Conservation (phyloP, 2,113 vertebrate genomes). For the Oceanodroma tethys region DNA sequence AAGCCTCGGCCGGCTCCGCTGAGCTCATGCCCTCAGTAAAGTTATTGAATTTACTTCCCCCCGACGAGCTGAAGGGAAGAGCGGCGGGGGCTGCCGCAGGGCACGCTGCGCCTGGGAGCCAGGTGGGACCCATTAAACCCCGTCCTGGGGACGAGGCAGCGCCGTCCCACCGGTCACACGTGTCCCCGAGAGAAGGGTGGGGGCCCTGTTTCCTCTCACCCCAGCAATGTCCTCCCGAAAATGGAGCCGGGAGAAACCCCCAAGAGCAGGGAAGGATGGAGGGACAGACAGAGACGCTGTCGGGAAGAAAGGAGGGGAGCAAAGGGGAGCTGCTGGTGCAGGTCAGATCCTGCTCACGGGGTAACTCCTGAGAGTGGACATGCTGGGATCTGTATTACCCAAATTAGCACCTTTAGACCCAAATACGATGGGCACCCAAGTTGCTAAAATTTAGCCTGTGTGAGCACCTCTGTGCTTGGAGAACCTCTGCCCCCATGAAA, state of each 20-base stretch:
- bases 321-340: not conserved
- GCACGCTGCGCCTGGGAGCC: not conserved
- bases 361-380: rapidly evolving
- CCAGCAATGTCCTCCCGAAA: not conserved
- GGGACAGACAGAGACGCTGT: not conserved
- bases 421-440: rapidly evolving
- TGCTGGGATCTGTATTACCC: not conserved
- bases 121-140: not conserved
- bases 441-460: not conserved
- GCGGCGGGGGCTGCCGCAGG: not conserved
- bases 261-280: not conserved
- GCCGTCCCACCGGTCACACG: not conserved
- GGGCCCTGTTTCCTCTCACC: not conserved
- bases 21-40: not conserved
- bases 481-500: not conserved
- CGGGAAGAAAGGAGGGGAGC: not conserved
- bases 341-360: not conserved
- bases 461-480: not conserved
- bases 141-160: not conserved
- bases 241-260: not conserved
- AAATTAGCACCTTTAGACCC: not conserved
- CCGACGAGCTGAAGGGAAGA: not conserved
- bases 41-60: not conserved
- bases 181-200: not conserved
- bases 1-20: not conserved